Conservation (phyloP, 2,888 invertebrate genomes). For the Drosophila macrospina region DNA sequence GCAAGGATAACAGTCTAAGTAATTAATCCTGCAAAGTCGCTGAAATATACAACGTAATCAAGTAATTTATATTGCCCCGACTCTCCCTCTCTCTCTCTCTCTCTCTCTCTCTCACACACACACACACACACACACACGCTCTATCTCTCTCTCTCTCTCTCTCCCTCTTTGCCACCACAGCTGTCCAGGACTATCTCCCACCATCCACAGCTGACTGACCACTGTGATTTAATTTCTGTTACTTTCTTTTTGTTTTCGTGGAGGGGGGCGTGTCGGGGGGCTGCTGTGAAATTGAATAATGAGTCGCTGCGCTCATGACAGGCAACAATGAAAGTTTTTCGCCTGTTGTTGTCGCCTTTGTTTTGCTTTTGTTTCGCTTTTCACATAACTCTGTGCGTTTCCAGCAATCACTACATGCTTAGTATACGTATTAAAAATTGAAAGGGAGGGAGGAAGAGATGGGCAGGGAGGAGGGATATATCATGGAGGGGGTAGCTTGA, state of each 20-base stretch:
- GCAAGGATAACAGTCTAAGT: constrained; percentile 71
- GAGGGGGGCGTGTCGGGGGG: constrained; percentile 13
- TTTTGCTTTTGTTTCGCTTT: constrained; percentile 21
- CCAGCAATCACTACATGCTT: constrained; percentile 41
- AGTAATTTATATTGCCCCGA: constrained; percentile 78
- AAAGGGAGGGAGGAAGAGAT: no score
- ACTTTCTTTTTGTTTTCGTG: constrained; percentile 26
- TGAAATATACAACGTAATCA: constrained; percentile 69
- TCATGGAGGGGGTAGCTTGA: constrained; percentile 7
- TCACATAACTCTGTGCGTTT: constrained; percentile 45
- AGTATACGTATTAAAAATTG: constrained; percentile 52
- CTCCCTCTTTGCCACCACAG: no score
- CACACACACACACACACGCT: no score
- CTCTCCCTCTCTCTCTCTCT: no score
- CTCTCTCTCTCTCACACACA: no score
- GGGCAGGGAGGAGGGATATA: no score
- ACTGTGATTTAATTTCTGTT: constrained; percentile 57
- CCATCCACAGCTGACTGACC: constrained; percentile 48
- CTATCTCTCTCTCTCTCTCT: no score
- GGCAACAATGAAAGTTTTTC: constrained; percentile 68
- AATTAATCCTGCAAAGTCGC: constrained; percentile 73
- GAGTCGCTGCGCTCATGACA: constrained; percentile 68
- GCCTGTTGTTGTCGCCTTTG: constrained; percentile 51
- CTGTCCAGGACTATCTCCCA: no score
- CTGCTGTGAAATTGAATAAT: constrained; percentile 79